Evolutionary conservation across 2,888 invertebrate genomes (phyloP), one percentile per base, ranked within the genome.

Genomic region (Polietes domitor): DNA sequence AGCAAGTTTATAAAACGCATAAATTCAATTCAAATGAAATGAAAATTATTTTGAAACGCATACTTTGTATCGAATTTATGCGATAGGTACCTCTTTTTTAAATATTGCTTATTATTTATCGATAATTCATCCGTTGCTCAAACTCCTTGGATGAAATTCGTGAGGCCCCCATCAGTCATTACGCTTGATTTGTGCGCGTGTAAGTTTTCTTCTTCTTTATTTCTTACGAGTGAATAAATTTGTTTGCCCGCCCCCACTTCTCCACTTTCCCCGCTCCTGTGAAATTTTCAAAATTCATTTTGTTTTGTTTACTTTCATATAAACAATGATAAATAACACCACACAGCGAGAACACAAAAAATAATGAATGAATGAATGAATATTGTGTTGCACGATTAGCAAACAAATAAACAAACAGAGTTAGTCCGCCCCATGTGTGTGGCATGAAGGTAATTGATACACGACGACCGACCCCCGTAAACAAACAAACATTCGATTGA

Each of bases 371-470:
- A 58, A 26, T 58, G 58, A 58, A 26, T 24, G 24, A 58, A 58
- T 71, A 70, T 58, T 68, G 68, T 72, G 43, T 70, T 77, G 55
- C 24, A 58, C 24, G 61, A 71, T 77, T 50, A 53, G 63, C 32
- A 71, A 77, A 71, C 50, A 77, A 61, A 77, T 68, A 68, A 50
- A 50, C 7, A 50, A 50, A 50, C 17, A 50, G 32, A 4, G 4
- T 50, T 50, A 68, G 65, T 77, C 21, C 68, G 76, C 76, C 55
- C 53, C n/a, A n/a, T n/a, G n/a, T 68, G 63, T 75, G 76, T 68
- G 76, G 76, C 76, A 55, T 77, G 55, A 68, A 68, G 76, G 55
- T 41, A 68, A 53, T 12, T 53, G 21, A 65, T 75, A 75, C 21
- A 32, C 24, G 24, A 53, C 53, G 2, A n/a, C 12, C 7, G 10